A percentile compares a stretch with the other conserved stretches of the same genome.
Conservation (phyloP, 2,888 invertebrate species). For the Anoncus sp. region DNA sequence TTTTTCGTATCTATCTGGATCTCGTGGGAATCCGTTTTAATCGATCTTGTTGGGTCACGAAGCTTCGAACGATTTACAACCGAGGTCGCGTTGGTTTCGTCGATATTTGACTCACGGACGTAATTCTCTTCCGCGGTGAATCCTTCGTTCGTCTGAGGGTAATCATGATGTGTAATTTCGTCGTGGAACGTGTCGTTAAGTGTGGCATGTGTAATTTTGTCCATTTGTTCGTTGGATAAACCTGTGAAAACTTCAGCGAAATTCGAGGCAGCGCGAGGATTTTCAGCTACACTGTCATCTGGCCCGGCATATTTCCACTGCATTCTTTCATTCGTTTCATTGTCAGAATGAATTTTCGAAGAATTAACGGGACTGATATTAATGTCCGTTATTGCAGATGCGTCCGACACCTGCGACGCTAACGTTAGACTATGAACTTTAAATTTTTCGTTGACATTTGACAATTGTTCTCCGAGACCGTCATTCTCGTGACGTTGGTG, state of each 20-base stretch:
- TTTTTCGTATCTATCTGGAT: neutral
- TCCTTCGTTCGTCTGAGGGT: neutral
- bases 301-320: neutral
- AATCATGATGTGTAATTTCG: conserved; percentile 10
- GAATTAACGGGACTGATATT: neutral
- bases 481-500: neutral
- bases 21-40: conserved; percentile 3
- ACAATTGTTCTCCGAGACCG: neutral
- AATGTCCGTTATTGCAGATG: neutral
- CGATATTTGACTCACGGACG: conserved; percentile 10
- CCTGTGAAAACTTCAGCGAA: neutral
- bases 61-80: conserved; percentile 41
- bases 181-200: neutral
- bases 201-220: neutral
- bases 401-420: neutral
- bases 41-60: conserved; percentile 28
- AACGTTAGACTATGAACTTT: neutral
- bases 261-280: neutral
- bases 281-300: neutral
- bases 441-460: neutral
- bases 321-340: neutral
- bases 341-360: neutral
- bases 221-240: neutral
- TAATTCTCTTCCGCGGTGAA: conserved; percentile 4
- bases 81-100: conserved; percentile 19